These are phyloP conservation scores for Periophthalmus modestus DNA, from an alignment of 2,113 vertebrate genomes.

Conservation along the genomic window DNA sequence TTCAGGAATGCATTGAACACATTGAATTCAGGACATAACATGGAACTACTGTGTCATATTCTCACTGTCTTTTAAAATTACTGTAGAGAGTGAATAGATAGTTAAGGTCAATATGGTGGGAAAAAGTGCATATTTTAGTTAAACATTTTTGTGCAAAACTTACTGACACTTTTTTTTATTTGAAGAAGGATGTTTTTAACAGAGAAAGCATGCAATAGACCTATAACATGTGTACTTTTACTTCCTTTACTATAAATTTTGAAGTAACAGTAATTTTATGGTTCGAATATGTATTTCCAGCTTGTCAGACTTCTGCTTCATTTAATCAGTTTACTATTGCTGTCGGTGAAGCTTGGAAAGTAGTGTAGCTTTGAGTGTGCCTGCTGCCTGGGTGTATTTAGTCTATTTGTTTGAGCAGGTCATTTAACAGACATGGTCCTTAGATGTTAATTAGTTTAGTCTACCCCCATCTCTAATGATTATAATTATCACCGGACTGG, in stretches of 20 bases:
- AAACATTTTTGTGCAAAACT: too few species aligned
- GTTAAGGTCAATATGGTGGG: too few species aligned
- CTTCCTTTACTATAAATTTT: not conserved
- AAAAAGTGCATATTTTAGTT: too few species aligned
- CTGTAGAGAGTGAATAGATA: not conserved
- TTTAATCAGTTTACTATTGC: not conserved
- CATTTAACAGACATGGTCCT: slow-evolving; percentile 66
- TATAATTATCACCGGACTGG: slow-evolving; percentile 71
- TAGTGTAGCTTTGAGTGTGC: slow-evolving; percentile 20
- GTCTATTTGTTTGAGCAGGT: slow-evolving; percentile 61
- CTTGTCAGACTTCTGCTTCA: not conserved
- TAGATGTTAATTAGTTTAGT: slow-evolving; percentile 63
- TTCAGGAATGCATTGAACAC: not conserved
- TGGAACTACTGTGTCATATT: not conserved
- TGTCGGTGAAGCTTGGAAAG: not conserved
- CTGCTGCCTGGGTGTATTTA: slow-evolving; percentile 32
- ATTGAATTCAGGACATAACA: not conserved
- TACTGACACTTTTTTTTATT: too few species aligned
- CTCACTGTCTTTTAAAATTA: not conserved
- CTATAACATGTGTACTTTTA: too few species aligned
- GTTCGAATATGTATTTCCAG: not conserved
- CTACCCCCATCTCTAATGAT: slow-evolving; percentile 63
- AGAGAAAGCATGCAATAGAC: too few species aligned
- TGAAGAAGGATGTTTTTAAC: too few species aligned
- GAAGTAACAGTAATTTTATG: not conserved